Evolutionary conservation across 2,113 vertebrate genomes (phyloP).

Genomic region (Indicator indicator): DNA sequence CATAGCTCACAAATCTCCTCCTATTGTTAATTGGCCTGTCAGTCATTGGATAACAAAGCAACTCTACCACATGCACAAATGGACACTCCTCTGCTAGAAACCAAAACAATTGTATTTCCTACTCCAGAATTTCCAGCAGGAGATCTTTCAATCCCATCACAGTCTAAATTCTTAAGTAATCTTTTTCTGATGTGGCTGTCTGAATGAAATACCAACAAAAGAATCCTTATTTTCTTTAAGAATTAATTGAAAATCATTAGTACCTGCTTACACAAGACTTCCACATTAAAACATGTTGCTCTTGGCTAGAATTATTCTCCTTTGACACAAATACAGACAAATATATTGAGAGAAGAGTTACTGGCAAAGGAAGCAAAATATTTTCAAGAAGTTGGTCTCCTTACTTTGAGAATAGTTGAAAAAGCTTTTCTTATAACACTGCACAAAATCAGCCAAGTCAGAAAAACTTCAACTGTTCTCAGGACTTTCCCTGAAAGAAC

Average conservation of each 20-base stretch:
- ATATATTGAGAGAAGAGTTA: not conserved
- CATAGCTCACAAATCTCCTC: not conserved
- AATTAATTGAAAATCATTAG: not conserved
- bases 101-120: not conserved
- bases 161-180: not conserved
- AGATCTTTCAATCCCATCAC: not conserved
- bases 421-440: not conserved
- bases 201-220: not conserved
- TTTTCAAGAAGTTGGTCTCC: not conserved
- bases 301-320: not conserved
- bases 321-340: not conserved
- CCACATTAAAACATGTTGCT: not conserved
- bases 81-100: not conserved
- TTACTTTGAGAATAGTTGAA: not conserved
- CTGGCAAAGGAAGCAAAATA: not conserved
- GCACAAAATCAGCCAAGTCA: not conserved
- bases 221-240: not conserved
- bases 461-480: not conserved
- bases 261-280: not conserved
- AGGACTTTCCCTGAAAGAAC: not conserved
- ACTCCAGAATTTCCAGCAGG: not conserved
- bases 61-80: not conserved
- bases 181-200: not conserved
- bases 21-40: not conserved
- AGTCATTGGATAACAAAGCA: not conserved